These are phyloP conservation scores for Cyprinodon variegatus DNA, from an alignment of 2,113 vertebrate species.

Conservation along the genomic window DNA sequence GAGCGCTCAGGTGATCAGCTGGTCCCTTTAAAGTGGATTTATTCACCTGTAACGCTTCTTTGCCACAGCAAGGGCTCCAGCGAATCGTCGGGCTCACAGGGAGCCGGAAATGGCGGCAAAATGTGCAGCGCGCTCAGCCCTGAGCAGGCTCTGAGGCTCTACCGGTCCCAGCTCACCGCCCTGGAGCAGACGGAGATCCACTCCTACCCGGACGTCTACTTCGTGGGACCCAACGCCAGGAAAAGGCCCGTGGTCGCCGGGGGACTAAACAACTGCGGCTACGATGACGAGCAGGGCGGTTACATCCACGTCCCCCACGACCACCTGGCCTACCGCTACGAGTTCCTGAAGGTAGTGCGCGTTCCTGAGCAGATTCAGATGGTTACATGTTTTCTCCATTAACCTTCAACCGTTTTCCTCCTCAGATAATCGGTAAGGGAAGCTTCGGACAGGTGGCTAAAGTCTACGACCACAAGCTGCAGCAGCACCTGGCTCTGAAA, in stretches of 20 bases:
- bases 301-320: slow-evolving; percentile 95
- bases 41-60: not conserved
- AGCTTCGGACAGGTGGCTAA: slow-evolving; percentile 98
- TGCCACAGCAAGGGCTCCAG: slow-evolving; percentile 74
- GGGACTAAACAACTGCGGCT: slow-evolving; percentile 92
- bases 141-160: slow-evolving; percentile 91
- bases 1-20: not conserved
- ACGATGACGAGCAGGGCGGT: slow-evolving; percentile 94
- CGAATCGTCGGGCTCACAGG: slow-evolving; percentile 71
- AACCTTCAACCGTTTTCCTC: not conserved
- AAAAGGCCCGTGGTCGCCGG: slow-evolving; percentile 90
- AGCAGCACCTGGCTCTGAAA: slow-evolving; percentile 94
- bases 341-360: slow-evolving; percentile 89
- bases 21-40: too few species aligned
- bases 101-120: slow-evolving; percentile 69
- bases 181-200: slow-evolving; percentile 92
- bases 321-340: slow-evolving; percentile 95
- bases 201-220: slow-evolving; percentile 90
- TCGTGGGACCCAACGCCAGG: slow-evolving; percentile 94
- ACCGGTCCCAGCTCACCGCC: slow-evolving; percentile 87
- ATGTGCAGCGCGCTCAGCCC: slow-evolving; percentile 81
- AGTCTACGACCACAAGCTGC: slow-evolving; percentile 95
- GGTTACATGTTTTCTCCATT: not conserved
- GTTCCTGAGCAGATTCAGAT: too few species aligned
- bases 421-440: slow-evolving; percentile 96